phyloP scores from a whole-genome alignment of 2,888 invertebrate species.

The Eupeodes luniger region DNA sequence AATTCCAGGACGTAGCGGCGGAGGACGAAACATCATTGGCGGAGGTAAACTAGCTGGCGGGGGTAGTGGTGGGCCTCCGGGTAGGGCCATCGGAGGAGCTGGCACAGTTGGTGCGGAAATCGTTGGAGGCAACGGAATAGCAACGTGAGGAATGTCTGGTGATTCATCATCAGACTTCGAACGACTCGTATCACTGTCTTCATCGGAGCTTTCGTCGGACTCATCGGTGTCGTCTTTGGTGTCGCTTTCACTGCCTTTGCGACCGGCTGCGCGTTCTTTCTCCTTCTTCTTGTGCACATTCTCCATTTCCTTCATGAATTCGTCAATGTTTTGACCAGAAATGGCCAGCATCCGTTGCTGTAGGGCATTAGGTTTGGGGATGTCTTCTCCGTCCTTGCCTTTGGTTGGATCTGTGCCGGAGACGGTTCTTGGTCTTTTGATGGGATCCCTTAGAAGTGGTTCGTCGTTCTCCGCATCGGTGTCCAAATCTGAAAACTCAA shows the following conservation, averaged over 20 bases:
- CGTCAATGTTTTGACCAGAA: conserved; percentile 95
- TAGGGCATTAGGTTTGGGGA: conserved; percentile 89
- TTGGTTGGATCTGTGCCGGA: conserved; percentile 80
- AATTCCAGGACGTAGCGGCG: conserved; percentile 85
- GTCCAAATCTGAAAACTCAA: conserved; percentile 87
- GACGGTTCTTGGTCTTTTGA: conserved; percentile 80
- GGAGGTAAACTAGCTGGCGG: conserved; percentile 85
- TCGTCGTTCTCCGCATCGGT: conserved; percentile 83
- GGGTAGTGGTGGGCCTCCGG: conserved; percentile 85
- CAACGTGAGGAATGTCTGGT: conserved; percentile 55
- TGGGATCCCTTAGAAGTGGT: conserved; percentile 78
- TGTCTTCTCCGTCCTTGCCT: conserved; percentile 78
- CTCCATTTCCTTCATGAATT: conserved; percentile 97
- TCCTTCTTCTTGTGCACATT: conserved; percentile 91
- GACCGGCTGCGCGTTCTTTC: conserved; percentile 86
- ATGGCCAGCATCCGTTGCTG: conserved; percentile 95
- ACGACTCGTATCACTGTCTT: conserved; percentile 66
- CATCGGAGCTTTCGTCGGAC: conserved; percentile 75
- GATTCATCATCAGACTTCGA: conserved; percentile 68
- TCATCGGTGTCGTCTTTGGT: conserved; percentile 73
- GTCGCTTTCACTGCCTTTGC: conserved; percentile 79
- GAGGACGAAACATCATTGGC: conserved; percentile 86
- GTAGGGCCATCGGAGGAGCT: conserved; percentile 79
- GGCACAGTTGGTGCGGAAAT: conserved; percentile 71
- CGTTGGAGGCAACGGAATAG: conserved; percentile 80